phyloP scores from a whole-genome alignment of 1,140 invertebrate genomes.

The Apolygus lucorum region DNA sequence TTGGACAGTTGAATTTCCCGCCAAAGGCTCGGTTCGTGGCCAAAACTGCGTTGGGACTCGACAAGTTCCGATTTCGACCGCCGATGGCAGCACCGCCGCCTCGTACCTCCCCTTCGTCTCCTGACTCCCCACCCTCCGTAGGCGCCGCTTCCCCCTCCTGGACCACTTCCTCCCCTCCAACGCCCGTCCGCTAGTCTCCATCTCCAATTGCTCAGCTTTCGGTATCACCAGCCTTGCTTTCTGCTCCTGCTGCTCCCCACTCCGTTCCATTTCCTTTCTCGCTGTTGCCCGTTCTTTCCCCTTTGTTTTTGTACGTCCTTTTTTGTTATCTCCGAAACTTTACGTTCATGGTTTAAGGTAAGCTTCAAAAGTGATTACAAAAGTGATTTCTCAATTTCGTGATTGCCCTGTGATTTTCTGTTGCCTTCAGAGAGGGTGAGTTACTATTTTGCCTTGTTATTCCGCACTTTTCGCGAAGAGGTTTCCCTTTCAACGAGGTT shows the following conservation, averaged over 20 bases:
- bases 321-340: neutral
- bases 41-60: too few relatives aligned
- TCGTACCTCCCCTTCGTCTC: too few relatives aligned
- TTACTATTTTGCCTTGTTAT: neutral
- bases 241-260: neutral
- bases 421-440: neutral
- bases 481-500: neutral
- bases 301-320: constrained; percentile 11
- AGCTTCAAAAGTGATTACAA: neutral
- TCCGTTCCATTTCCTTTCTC: constrained; percentile 11
- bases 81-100: too few relatives aligned
- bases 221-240: constrained; percentile 13
- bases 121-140: neutral
- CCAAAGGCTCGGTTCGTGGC: too few relatives aligned
- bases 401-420: neutral
- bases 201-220: constrained; percentile 16
- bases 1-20: too few relatives aligned
- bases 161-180: neutral
- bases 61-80: too few relatives aligned
- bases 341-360: constrained; percentile 12
- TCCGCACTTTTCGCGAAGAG: neutral
- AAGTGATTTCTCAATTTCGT: neutral
- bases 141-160: neutral
- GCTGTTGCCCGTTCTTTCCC: neutral
- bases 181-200: neutral